Evolutionary conservation across 1,140 invertebrate species (phyloP).

Genomic region (Drosophila miranda): DNA sequence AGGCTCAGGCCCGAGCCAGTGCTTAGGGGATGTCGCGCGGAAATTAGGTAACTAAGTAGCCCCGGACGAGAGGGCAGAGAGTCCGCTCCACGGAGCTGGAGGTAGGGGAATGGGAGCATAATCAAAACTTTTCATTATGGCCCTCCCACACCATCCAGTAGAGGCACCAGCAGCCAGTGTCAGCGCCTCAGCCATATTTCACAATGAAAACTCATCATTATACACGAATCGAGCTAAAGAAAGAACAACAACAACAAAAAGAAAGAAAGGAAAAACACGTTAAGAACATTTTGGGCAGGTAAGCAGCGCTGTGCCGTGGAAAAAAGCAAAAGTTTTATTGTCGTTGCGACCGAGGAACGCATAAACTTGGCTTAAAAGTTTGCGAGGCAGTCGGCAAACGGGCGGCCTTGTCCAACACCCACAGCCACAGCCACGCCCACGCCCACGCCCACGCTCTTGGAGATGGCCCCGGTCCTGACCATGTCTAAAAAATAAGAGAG

Average conservation of each 20-base stretch:
- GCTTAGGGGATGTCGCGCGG: constrained; percentile 61
- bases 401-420: neutral
- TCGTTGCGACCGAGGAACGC: constrained; percentile 56
- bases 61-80: constrained; percentile 2
- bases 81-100: neutral
- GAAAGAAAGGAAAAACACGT: neutral
- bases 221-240: constrained; percentile 57
- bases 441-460: constrained; percentile 8
- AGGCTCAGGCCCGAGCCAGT: constrained; percentile 22
- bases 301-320: constrained; percentile 18
- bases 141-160: neutral
- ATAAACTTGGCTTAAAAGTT: constrained; percentile 79
- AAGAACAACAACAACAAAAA: constrained; percentile 8
- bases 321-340: constrained; percentile 77
- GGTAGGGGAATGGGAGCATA: constrained; percentile 38
- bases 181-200: constrained; percentile 43
- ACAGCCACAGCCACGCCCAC: neutral
- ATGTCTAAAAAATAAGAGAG: constrained; percentile 5
- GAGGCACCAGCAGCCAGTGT: neutral
- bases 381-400: constrained; percentile 28
- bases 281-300: constrained; percentile 14
- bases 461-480: constrained; percentile 17
- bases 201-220: constrained; percentile 63
- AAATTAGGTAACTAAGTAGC: constrained; percentile 80
- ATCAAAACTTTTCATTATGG: constrained; percentile 77